Evolutionary conservation across 92 coral and sea anemone genomes (phyloP).

Genomic region (Hydrozoanthus gracilis): DNA sequence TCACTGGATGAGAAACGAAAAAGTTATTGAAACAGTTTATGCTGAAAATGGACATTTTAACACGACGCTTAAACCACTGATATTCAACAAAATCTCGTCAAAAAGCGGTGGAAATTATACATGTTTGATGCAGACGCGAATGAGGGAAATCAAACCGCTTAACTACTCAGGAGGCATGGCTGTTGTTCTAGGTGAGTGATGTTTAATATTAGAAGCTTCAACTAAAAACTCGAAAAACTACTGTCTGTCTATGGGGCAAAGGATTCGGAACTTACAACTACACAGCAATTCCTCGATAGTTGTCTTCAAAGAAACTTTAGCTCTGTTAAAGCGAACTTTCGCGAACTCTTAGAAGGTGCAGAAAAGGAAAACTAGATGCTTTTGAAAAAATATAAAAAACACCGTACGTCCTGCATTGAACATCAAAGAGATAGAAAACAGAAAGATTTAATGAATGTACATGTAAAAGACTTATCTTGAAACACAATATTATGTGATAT

Average conservation of each 20-base stretch:
- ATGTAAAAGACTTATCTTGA: too few species aligned
- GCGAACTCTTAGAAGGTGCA: too few species aligned
- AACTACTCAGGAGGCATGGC: conserved; percentile 23
- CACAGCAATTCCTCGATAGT: too few species aligned
- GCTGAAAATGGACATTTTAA: conserved; percentile 26
- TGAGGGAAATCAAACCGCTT: conserved; percentile 18
- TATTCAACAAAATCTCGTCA: conserved; percentile 31
- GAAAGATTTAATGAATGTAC: too few species aligned
- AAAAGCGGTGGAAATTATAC: conserved; percentile 37
- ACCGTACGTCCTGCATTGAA: too few species aligned
- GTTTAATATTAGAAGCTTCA: background rate
- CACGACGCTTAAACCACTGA: conserved; percentile 19
- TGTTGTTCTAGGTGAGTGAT: conserved; percentile 31
- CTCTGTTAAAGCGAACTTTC: too few species aligned
- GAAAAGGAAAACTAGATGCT: too few species aligned
- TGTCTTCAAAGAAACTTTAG: too few species aligned
- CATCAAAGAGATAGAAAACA: too few species aligned
- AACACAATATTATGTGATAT: too few species aligned
- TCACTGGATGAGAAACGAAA: conserved; percentile 30
- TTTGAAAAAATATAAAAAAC: too few species aligned
- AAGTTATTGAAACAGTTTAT: conserved; percentile 22
- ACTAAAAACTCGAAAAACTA: background rate
- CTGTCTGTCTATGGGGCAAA: background rate
- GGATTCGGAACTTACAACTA: too few species aligned
- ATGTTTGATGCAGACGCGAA: conserved; percentile 10